Evolutionary conservation across 2,888 invertebrate genomes (phyloP), one percentile per base, ranked within the genome.

Genomic region (Chalcis sispes): DNA sequence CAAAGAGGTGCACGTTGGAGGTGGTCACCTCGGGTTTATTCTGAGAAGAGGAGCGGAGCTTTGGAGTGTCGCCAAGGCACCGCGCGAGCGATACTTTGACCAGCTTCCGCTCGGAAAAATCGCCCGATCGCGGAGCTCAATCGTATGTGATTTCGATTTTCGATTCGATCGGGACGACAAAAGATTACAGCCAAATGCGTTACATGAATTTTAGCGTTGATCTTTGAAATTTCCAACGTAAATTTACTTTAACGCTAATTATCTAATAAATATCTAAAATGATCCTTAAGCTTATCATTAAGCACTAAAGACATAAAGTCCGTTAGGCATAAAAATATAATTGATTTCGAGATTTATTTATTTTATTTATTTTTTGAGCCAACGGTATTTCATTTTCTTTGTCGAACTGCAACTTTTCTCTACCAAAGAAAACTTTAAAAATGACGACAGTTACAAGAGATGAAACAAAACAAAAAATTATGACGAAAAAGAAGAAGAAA

Each of bases 21-120:
- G 83, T 85, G 86, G 83, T 85, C 87, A 88, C 87, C 88, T 88
- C 86, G 82, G 83, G 86, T 87, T 88, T 88, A 88, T 88, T 88
- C 88, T 88, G 84, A 87, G 88, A 79, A 76, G 79, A 77, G 79
- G 77, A 79, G 70, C 73, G 72, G 72, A 58, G 71, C 25, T 59
- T 81, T 87, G 86, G 86, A 78, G 25, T 7, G 20, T 10, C 10
- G 86, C 86, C 87, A 86, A 81, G 42, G 4, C 2, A 2, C 15
- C 27, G 56, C n/a, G 20, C 29, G 13, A 5, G 7, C 10, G 13
- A 79, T 64, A 75, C 72, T 77, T 8, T 8, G 36, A 40, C n/a
- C 48, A 27, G 59, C 42, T 69, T 67, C 72, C 32, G 65, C 76
- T 81, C 75, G 70, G 81, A 75, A 54, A 54, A n/a, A n/a, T n/a